Percentiles rank a stretch among this genome's conserved stretches.
Evolutionary conservation across 2,888 invertebrate genomes (phyloP).

Genomic region (Arrhopalites spinosus): DNA sequence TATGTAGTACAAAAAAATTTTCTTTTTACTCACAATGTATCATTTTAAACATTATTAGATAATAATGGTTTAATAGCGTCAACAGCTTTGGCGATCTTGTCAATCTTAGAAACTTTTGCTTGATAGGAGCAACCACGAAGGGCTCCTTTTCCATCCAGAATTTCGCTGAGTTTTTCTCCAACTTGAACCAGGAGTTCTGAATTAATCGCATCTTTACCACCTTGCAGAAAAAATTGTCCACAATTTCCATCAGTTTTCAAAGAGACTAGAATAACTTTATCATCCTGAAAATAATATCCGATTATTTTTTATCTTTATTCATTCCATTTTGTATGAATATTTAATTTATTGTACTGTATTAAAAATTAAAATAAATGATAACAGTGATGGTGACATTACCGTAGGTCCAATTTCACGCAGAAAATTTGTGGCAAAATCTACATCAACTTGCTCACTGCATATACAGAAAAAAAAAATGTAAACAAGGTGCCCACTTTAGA

Average conservation of each 20-base stretch:
- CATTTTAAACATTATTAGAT: background rate
- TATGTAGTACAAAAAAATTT: too few species aligned
- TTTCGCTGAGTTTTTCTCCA: slow-evolving; percentile 66
- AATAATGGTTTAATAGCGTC: background rate
- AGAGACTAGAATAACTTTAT: slow-evolving; percentile 42
- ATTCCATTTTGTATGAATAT: background rate
- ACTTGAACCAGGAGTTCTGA: slow-evolving; percentile 43
- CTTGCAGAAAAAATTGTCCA: slow-evolving; percentile 48
- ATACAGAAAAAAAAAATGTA: slow-evolving; percentile 50
- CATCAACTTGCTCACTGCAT: slow-evolving; percentile 77
- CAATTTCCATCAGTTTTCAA: slow-evolving; percentile 48
- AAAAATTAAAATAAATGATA: too few species aligned
- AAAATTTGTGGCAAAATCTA: slow-evolving; percentile 74
- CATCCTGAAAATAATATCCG: slow-evolving; percentile 35
- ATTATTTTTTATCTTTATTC: background rate
- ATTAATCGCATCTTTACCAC: slow-evolving; percentile 33
- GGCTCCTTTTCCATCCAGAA: slow-evolving; percentile 77
- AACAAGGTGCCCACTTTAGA: too few species aligned
- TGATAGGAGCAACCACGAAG: slow-evolving; percentile 74
- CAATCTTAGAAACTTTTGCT: slow-evolving; percentile 74
- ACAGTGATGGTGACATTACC: slow-evolving; percentile 55
- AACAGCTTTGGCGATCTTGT: slow-evolving; percentile 68
- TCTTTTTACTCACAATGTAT: too few species aligned
- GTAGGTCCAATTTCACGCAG: slow-evolving; percentile 67
- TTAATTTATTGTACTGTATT: too few species aligned